Conservation (phyloP, 2,797 vertebrate genomes). For the Thamnophis elegans region DNA sequence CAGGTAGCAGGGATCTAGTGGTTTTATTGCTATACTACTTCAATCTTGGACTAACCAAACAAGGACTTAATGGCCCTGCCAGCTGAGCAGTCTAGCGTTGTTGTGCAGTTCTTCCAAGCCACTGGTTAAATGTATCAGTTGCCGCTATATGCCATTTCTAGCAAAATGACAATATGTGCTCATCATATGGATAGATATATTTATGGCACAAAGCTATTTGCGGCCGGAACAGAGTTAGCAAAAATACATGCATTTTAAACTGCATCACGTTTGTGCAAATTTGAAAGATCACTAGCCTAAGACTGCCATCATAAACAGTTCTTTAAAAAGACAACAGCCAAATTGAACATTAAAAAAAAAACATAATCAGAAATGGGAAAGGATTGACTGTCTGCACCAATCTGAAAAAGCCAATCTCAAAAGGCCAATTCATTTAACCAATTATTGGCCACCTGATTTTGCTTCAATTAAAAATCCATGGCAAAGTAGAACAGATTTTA, state of each 20-base stretch:
- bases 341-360: background rate
- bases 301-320: background rate
- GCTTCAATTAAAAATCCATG: background rate
- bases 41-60: background rate
- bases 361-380: background rate
- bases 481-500: background rate
- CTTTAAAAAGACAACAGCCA: background rate
- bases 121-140: background rate
- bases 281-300: background rate
- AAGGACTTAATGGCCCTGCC: background rate
- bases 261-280: background rate
- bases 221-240: background rate
- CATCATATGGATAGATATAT: background rate
- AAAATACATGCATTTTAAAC: background rate
- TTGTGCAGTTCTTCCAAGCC: background rate
- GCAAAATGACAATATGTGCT: background rate
- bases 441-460: background rate
- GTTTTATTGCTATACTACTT: background rate
- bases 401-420: background rate
- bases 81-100: background rate
- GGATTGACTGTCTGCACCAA: background rate
- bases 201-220: background rate
- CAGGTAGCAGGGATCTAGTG: background rate
- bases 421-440: background rate
- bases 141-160: background rate